phyloP scores from a whole-genome alignment of 2,113 vertebrate species.

The Dromas ardeola region DNA sequence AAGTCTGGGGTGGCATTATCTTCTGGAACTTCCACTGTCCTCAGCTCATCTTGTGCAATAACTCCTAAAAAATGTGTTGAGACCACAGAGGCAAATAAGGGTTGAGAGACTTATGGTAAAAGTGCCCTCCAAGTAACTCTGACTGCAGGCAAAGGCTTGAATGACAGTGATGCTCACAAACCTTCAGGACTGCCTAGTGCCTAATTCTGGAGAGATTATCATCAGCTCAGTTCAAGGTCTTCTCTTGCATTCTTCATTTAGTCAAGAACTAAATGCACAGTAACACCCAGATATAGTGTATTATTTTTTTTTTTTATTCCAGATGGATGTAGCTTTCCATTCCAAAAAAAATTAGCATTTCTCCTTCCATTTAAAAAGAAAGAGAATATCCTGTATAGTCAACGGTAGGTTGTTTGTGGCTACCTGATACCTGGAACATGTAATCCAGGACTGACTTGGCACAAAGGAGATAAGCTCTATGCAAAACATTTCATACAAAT shows the following conservation, averaged over 20 bases:
- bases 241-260: neutral
- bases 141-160: neutral
- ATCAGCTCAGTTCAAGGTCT: neutral
- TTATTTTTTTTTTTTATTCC: rapidly evolving
- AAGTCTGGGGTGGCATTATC: neutral
- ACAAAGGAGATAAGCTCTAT: neutral
- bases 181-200: neutral
- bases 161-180: neutral
- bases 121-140: neutral
- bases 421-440: neutral
- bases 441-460: neutral
- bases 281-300: neutral
- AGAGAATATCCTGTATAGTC: neutral
- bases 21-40: neutral
- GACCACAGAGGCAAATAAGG: neutral
- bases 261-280: neutral
- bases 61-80: neutral
- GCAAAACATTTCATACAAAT: neutral
- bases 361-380: neutral
- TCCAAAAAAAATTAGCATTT: neutral
- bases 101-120: neutral
- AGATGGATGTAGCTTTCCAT: neutral
- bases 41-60: neutral
- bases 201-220: neutral
- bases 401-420: neutral